A percentile compares a stretch with the other conserved stretches of the same genome.
Conservation (phyloP, 1,140 invertebrate genomes). For the fruit fly (Drosophila melanogaster) region Release_6_plus_ISO1_MT NT_033779.5:7727001-7727500, state of each 20-base stretch:
- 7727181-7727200: constrained; percentile 43
- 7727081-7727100: too few relatives aligned
- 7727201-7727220: constrained; percentile 44
- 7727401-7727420: constrained; percentile 50
- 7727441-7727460: constrained; percentile 21
- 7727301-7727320: constrained; percentile 35
- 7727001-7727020: too few relatives aligned
- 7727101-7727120: background rate
- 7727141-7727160: background rate
- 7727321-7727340: constrained; percentile 18
- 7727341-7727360: constrained; percentile 12
- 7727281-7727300: constrained; percentile 65
- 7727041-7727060: too few relatives aligned
- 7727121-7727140: background rate
- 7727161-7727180: constrained; percentile 43
- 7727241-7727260: constrained; percentile 77
- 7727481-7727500: constrained; percentile 63
- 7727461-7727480: constrained; percentile 44
- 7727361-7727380: background rate
- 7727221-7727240: constrained; percentile 66
- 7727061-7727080: too few relatives aligned
- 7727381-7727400: constrained; percentile 13
- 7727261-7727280: constrained; percentile 75
- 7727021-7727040: too few relatives aligned
- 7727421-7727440: constrained; percentile 51